Percentiles rank a stretch among this genome's conserved stretches.
These are phyloP conservation scores for Gymnopithys bicolor DNA, from an alignment of 2,797 vertebrate genomes.

Conservation along the genomic window DNA sequence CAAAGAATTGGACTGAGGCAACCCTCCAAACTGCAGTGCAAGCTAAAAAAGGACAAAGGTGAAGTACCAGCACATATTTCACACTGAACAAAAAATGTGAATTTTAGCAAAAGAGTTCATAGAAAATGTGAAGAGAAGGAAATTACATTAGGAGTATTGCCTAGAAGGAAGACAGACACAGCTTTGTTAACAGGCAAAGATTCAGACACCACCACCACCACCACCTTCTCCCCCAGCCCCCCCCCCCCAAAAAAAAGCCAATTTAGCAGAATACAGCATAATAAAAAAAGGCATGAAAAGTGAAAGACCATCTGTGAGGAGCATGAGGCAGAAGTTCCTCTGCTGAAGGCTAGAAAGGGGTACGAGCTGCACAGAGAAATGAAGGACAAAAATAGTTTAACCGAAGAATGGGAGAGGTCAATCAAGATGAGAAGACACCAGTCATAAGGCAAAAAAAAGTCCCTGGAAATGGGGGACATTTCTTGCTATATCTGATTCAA, in stretches of 20 bases:
- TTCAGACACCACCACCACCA: not conserved
- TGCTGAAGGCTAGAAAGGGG: not conserved
- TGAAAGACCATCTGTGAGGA: not conserved
- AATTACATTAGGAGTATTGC: not conserved
- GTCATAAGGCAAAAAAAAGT: not conserved
- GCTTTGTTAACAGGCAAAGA: not conserved
- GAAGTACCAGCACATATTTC: not conserved
- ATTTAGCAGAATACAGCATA: not conserved
- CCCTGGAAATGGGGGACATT: not conserved
- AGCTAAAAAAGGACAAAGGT: not conserved
- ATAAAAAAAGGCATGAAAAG: not conserved
- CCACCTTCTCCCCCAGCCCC: too few relatives aligned
- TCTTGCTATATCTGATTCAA: not conserved
- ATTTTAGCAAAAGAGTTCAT: not conserved
- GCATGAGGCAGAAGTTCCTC: accelerated
- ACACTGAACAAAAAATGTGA: not conserved
- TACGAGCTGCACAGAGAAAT: not conserved
- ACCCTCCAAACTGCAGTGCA: not conserved
- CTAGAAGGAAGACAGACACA: not conserved
- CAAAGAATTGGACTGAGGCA: not conserved
- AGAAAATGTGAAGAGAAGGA: not conserved
- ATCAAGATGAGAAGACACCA: not conserved
- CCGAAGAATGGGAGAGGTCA: accelerated
- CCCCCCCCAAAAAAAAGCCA: not conserved
- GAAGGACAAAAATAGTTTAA: not conserved